Evolutionary conservation across 2,888 invertebrate genomes (phyloP).

Genomic region (Philereme vetulata): DNA sequence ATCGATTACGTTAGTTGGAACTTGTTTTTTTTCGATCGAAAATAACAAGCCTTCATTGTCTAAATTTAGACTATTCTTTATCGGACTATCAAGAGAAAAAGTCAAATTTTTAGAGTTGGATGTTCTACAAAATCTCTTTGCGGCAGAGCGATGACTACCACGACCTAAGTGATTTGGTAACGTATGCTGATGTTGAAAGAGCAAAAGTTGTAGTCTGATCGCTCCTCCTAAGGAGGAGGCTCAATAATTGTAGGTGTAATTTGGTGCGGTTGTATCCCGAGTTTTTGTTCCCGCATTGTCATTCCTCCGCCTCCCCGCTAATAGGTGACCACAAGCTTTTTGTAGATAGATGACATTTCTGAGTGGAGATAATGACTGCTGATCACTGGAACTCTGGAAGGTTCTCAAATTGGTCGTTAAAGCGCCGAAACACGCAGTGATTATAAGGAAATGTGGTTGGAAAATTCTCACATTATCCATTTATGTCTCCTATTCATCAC

Average conservation of each 20-base stretch:
- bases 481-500: too few species aligned
- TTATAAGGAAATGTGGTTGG: slow-evolving; percentile 5
- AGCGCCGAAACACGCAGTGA: slow-evolving; percentile 18
- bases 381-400: slow-evolving; percentile 17
- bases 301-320: slow-evolving; percentile 46
- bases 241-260: slow-evolving; percentile 57
- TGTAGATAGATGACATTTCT: slow-evolving; percentile 64
- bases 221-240: slow-evolving; percentile 34
- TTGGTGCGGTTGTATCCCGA: slow-evolving; percentile 49
- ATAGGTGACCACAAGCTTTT: slow-evolving; percentile 59
- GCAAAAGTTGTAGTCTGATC: slow-evolving; percentile 31
- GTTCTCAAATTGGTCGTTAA: slow-evolving; percentile 11
- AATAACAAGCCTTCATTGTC: too few species aligned
- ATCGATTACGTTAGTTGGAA: too few species aligned
- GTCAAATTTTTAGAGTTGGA: too few species aligned
- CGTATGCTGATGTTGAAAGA: background rate
- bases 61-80: too few species aligned
- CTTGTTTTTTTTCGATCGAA: too few species aligned
- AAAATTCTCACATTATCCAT: slow-evolving; percentile 1
- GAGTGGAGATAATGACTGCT: slow-evolving; percentile 50
- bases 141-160: too few species aligned
- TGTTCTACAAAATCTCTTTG: too few species aligned
- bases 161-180: too few species aligned
- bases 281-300: slow-evolving; percentile 59
- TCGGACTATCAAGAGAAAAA: too few species aligned